phyloP scores from a whole-genome alignment of 2,888 invertebrate species.

The Microplitis manilae region DNA sequence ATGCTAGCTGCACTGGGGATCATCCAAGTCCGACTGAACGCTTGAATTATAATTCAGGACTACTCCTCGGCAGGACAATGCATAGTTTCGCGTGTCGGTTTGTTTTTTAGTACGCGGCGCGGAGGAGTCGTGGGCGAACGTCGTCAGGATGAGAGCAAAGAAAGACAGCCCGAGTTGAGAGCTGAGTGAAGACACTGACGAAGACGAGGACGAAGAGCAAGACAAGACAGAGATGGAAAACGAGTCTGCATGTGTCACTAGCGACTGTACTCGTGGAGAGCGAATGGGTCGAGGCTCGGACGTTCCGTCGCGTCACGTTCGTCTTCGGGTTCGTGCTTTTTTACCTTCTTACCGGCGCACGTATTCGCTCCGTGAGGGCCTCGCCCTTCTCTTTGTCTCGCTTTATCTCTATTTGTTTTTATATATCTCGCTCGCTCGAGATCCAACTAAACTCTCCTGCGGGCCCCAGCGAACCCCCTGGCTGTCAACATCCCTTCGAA shows the following conservation, averaged over 20 bases:
- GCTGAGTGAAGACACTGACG: slow-evolving; percentile 50
- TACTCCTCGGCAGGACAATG: slow-evolving; percentile 62
- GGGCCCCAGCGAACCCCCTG: not conserved
- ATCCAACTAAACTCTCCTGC: slow-evolving; percentile 4
- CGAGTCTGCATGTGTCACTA: slow-evolving; percentile 49
- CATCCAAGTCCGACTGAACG: slow-evolving; percentile 29
- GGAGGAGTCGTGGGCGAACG: slow-evolving; percentile 59
- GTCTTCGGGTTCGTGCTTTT: slow-evolving; percentile 56
- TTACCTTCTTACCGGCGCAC: slow-evolving; percentile 55
- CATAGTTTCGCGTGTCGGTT: slow-evolving; percentile 64
- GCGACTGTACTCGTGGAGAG: slow-evolving; percentile 32
- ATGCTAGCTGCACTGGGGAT: not conserved
- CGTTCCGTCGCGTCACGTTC: slow-evolving; percentile 61
- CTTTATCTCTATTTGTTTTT: slow-evolving; percentile 46
- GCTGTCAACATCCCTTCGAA: slow-evolving; percentile 37
- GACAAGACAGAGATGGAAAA: slow-evolving; percentile 38
- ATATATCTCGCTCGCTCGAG: slow-evolving; percentile 18
- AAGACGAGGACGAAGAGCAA: slow-evolving; percentile 53
- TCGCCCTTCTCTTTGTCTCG: slow-evolving; percentile 55
- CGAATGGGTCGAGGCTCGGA: slow-evolving; percentile 51
- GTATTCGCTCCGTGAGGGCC: slow-evolving; percentile 57
- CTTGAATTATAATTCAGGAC: slow-evolving; percentile 63
- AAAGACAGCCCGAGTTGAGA: slow-evolving; percentile 14
- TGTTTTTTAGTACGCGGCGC: slow-evolving; percentile 55
- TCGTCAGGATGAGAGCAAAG: slow-evolving; percentile 33